phyloP scores from a whole-genome alignment of 2,113 vertebrate genomes.

The Sceloporus undulatus region DNA sequence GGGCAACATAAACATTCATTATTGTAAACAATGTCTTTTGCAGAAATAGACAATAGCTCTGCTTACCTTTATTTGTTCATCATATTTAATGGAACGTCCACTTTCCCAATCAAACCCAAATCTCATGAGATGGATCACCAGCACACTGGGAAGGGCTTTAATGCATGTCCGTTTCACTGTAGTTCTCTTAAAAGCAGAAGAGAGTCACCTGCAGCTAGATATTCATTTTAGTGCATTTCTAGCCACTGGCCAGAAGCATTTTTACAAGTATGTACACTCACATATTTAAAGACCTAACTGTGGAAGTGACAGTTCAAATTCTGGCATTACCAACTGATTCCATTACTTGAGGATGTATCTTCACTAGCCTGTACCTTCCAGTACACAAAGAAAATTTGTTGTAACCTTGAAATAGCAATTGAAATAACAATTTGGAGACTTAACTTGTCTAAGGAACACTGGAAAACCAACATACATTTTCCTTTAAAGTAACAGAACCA shows the following conservation, averaged over 20 bases:
- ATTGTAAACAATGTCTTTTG: fast-evolving
- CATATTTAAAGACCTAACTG: not conserved
- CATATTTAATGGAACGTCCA: constrained; percentile 97
- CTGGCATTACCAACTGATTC: not conserved
- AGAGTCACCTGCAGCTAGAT: constrained; percentile 51
- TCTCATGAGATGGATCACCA: constrained; percentile 98
- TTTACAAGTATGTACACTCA: not conserved
- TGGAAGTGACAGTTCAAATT: not conserved
- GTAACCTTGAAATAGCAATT: too few species aligned
- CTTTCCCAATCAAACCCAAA: constrained; percentile 99
- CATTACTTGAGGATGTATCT: not conserved
- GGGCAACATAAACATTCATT: not conserved
- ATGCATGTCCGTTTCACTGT: constrained; percentile 98
- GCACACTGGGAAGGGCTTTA: constrained; percentile 93
- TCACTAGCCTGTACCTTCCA: not conserved
- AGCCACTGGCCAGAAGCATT: not conserved
- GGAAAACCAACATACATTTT: too few species aligned
- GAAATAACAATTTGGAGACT: too few species aligned
- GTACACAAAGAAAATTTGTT: not conserved
- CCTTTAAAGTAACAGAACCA: too few species aligned
- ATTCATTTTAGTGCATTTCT: constrained; percentile 8
- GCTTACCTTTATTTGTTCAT: constrained; percentile 96
- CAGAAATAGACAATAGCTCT: not conserved
- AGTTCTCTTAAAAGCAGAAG: constrained; percentile 87
- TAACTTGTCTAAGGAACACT: too few species aligned